Evolutionary conservation across 2,797 vertebrate species (phyloP).

Genomic region (Pseudochaenichthys georgianus): DNA sequence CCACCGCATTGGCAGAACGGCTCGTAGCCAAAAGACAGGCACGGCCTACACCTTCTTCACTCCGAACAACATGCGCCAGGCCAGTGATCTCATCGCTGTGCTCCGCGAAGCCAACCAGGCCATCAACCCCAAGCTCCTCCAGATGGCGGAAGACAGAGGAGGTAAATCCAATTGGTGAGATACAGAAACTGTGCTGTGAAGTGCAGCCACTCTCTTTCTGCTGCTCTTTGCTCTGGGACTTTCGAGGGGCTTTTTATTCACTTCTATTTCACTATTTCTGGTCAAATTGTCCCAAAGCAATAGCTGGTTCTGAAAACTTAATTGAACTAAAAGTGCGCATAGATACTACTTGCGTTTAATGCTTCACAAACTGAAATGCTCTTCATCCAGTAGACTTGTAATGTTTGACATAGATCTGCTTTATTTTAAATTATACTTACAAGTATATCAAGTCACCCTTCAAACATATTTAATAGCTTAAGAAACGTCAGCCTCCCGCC

Average conservation of each 20-base stretch:
- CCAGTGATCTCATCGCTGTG: slow-evolving; percentile 96
- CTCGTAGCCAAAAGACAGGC: slow-evolving; percentile 99
- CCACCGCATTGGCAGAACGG: slow-evolving; percentile 98
- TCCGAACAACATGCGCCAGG: slow-evolving; percentile 98
- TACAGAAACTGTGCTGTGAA: slow-evolving; percentile 87
- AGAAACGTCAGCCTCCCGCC: too few species aligned
- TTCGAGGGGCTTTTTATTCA: slow-evolving; percentile 11
- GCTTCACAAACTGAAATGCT: too few species aligned
- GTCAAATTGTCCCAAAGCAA: too few species aligned
- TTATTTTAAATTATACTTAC: too few species aligned
- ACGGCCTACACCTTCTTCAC: slow-evolving; percentile 99
- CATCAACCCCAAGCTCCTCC: slow-evolving; percentile 99
- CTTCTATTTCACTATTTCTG: slow-evolving; percentile 7
- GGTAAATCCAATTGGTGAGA: slow-evolving; percentile 96
- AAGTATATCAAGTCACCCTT: too few species aligned
- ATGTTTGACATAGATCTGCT: too few species aligned
- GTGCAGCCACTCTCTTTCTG: slow-evolving; percentile 61
- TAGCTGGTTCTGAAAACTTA: too few species aligned
- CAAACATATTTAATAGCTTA: too few species aligned
- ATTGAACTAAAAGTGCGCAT: too few species aligned
- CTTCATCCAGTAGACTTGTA: too few species aligned
- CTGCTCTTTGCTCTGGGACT: slow-evolving; percentile 41
- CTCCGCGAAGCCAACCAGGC: slow-evolving; percentile 99
- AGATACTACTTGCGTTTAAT: too few species aligned
- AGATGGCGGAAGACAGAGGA: slow-evolving; percentile 99